Evolutionary conservation across 2,888 invertebrate species (phyloP), one percentile per base, ranked within the genome.

Genomic region (Troides helena): DNA sequence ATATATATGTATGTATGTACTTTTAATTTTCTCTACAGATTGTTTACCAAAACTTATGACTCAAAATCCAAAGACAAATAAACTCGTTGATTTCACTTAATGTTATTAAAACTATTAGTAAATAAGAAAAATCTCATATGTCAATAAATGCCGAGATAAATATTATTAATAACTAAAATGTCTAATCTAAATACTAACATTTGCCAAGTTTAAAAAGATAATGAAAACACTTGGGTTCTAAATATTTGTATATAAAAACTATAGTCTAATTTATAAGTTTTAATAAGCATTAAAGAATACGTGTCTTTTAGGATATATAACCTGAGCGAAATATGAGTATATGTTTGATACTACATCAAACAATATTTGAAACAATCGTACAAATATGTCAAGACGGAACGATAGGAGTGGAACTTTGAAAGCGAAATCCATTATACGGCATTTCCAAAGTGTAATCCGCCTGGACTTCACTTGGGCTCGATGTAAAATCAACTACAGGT

Each of bases 401-500:
- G 87, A 91, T 79, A 92, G 90, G 76, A 92, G 87, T 78, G 92
- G 92, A 85, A 91, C 83, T 88, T 90, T 91, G 92, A 92, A 90
- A 92, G 76, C 81, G 89, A 85, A 93, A 85, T 76, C 89, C 83
- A 86, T 93, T 92, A 74, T 88, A 92, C 14, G 93, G 93, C 46
- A 93, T 77, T 74, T 93, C 93, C 73, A 93, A 73, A 1, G 92
- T 81, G 72, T 91, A 92, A 74, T 93, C 93, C 0, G 92, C 92
- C 73, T 92, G 92, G 0, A 93, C 90, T 72, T 93, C 93, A 0
- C 89, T 88, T 1, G 92, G 92, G 65, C 75, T 82, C 3, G 90
- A 89, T 0, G 90, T 89, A 62, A 89, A 74, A 73, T 92, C 90
- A n/a, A 77, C 75, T 30, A 88, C 68, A 50, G 84, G 81, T n/a